These are phyloP conservation scores for Drosophila suzukii DNA, from an alignment of 1,140 invertebrate genomes.

Conservation along the genomic window DNA sequence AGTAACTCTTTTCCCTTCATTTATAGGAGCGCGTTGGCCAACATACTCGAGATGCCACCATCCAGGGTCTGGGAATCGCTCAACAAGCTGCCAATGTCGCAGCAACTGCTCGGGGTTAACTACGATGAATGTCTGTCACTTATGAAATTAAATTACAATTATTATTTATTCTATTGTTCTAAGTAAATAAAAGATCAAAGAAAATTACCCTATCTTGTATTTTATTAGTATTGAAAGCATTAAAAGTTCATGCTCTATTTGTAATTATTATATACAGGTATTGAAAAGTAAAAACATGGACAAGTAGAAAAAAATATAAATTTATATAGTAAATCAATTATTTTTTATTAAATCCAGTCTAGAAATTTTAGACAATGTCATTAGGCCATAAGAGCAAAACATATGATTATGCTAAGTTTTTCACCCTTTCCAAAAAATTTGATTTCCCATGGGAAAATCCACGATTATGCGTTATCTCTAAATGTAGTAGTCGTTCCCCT, in stretches of 20 bases:
- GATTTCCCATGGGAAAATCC: neutral
- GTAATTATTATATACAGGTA: too few species aligned
- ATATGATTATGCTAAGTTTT: neutral
- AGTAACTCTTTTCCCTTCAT: neutral
- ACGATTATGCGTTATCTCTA: neutral
- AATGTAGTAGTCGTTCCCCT: neutral
- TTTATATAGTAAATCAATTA: too few species aligned
- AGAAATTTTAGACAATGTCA: too few species aligned
- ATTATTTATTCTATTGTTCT: constrained; percentile 4
- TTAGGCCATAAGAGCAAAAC: neutral
- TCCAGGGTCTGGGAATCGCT: constrained; percentile 57
- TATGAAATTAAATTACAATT: neutral
- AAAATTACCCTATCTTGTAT: too few species aligned
- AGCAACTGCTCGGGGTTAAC: constrained; percentile 54
- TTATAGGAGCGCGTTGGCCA: constrained; percentile 62
- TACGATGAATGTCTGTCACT: too few species aligned
- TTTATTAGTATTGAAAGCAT: too few species aligned
- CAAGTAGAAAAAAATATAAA: too few species aligned
- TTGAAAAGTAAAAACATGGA: too few species aligned
- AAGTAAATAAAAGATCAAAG: neutral
- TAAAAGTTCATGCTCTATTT: too few species aligned
- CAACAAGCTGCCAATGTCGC: constrained; percentile 71
- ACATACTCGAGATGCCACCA: constrained; percentile 64
- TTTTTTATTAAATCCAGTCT: too few species aligned
- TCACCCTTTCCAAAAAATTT: neutral